These are phyloP conservation scores for Damaliscus lunatus DNA, from an alignment of 2,113 vertebrate species.

Conservation along the genomic window DNA sequence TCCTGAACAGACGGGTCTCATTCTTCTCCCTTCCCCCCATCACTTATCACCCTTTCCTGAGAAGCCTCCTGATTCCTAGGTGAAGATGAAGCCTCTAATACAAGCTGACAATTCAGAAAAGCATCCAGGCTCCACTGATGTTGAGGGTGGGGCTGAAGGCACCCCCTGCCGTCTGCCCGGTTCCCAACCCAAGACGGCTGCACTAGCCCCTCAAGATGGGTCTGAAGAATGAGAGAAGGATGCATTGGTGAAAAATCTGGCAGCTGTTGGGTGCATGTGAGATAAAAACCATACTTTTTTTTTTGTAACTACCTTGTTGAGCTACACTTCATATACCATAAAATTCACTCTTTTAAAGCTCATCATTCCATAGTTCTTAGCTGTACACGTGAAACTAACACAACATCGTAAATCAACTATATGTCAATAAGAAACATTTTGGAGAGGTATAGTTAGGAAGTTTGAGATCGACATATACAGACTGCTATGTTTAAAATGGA, in stretches of 20 bases:
- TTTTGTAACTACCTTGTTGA: not conserved
- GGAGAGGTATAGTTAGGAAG: not conserved
- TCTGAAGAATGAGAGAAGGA: not conserved
- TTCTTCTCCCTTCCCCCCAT: not conserved
- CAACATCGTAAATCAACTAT: not conserved
- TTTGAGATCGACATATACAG: not conserved
- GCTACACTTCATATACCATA: not conserved
- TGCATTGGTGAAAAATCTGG: not conserved
- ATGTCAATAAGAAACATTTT: not conserved
- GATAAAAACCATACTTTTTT: not conserved
- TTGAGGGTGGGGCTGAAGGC: not conserved
- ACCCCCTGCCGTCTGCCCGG: not conserved
- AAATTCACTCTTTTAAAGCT: not conserved
- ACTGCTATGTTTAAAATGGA: not conserved
- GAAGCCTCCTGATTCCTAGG: not conserved
- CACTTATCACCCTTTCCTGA: not conserved
- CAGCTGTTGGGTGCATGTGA: not conserved
- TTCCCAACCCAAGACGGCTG: not conserved
- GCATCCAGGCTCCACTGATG: accelerated
- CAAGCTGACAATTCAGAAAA: not conserved
- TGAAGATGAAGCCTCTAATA: not conserved
- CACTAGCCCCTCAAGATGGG: accelerated
- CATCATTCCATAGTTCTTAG: not conserved
- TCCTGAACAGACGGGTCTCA: not conserved
- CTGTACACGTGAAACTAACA: not conserved